Evolutionary conservation across 2,113 vertebrate species (phyloP).

Genomic region (Mus pahari): DNA sequence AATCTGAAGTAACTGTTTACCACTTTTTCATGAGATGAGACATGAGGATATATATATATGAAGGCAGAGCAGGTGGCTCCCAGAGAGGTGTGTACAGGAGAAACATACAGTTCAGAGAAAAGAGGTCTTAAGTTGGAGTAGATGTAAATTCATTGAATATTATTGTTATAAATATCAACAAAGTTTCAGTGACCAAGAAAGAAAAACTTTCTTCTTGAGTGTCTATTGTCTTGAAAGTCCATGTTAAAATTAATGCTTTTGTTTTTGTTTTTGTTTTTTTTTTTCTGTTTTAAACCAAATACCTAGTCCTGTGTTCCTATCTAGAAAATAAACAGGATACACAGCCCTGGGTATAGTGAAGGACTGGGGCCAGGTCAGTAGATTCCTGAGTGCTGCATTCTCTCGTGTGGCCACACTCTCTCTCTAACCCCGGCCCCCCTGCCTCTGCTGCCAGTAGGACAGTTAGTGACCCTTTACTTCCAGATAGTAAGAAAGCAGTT

Average conservation of each 20-base stretch:
- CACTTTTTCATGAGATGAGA: background rate
- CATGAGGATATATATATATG: no score
- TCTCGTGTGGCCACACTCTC: accelerated
- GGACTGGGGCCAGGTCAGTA: background rate
- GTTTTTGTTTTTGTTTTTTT: background rate
- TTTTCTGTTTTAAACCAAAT: background rate
- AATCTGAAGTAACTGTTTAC: background rate
- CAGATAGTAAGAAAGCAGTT: background rate
- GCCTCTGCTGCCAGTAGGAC: background rate
- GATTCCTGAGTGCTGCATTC: accelerated
- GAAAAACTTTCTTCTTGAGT: background rate
- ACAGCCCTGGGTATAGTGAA: background rate
- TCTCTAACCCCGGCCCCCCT: background rate
- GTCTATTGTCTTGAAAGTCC: background rate
- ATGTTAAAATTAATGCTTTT: background rate
- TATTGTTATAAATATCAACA: background rate
- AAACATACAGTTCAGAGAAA: background rate
- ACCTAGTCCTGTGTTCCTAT: background rate
- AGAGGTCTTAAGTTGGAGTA: background rate
- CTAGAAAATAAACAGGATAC: background rate
- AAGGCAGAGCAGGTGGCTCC: background rate
- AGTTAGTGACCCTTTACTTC: background rate
- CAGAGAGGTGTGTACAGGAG: background rate
- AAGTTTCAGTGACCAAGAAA: background rate
- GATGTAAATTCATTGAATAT: background rate